Evolutionary conservation across 2,888 invertebrate species (phyloP), one percentile per base, ranked within the genome.

Genomic region (Pyrgus malvae): DNA sequence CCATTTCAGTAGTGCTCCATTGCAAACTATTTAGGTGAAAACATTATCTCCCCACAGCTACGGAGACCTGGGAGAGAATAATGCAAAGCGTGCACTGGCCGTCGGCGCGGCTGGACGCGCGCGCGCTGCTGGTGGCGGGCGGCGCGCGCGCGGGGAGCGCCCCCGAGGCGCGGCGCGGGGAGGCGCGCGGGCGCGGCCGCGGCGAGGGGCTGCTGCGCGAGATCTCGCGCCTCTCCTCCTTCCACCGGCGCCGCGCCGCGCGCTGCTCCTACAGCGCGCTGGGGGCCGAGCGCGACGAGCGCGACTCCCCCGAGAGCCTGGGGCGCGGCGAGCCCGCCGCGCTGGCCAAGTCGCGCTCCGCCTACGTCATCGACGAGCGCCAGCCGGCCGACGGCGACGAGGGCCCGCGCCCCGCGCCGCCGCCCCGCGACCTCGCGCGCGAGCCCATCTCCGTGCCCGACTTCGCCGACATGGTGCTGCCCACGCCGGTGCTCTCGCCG

Each of bases 381-480:
- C 76, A 69, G 63, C 74, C 77, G 12, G 65, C 67, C 42, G 73
- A 76, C 55, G 75, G 75, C 60, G 70, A 68, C 42, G 72, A 73
- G 59, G 70, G 70, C 42, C 87, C 56, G 73, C 87, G 56, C 60
- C 79, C 63, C 67, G 77, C 66, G 80, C 72, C 9, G 77, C 27
- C 65, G 64, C 17, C 49, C 45, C 29, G 73, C n/a, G 82, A 87
- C 54, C 85, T 94, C 75, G 84, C 93, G 0, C 88, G 94, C 48
- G 95, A 95, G 66, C 94, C 94, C 0, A 92, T 93, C 42, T 95
- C 95, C 2, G 95, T 95, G 66, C 95, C 95, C 63, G 95, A 95
- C 76, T 94, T 95, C 73, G 91, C 92, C 3, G 92, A 92, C 53
- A 83, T 94, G 64, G 91, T 92, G 2, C 78, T 93, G 31, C 93